Evolutionary conservation across 2,888 invertebrate species (phyloP), one percentile per base, ranked within the genome.

Genomic region (Agriopis marginaria): DNA sequence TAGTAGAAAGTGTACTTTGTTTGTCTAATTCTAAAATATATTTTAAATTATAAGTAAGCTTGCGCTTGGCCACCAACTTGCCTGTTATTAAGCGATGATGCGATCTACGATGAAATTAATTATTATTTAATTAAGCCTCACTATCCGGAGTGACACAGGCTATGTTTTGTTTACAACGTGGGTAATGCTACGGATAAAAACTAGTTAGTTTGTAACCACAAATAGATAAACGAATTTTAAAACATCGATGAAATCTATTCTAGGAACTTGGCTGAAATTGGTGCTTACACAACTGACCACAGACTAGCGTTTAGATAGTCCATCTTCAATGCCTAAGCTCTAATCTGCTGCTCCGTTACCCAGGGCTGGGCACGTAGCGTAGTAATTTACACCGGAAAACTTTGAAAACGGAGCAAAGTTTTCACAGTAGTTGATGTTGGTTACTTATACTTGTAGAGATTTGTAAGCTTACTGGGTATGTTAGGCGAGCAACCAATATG

Each of bases 341-440:
- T 62, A 65, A 63, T 63, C 54, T 63, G 23, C 8, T 12, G 14
- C 7, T 7, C 70, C 70, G 70, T 70, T 70, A 70, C 62, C 9
- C 60, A 65, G 69, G 66, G 63, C 65, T 62, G 1, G 42, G 53
- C 66, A 66, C 66, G 63, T 58, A 62, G 42, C 45, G 11, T 42
- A 39, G 58, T 59, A 49, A 70, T 63, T 70, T 70, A 59, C 66
- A 58, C 65, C 55, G 54, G 17, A 39, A 54, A 32, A 47, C 44
- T 49, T 7, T 50, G 17, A 1, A 51, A 8, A 56, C 32, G 51
- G 44, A 56, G 44, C 51, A 42, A 12, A 17, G 6, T 42, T 14
- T 56, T 56, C 32, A 32, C 32, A 32, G 32, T 32, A 7, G 14
- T 4, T 49, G 42, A 40, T n/a, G 23, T 23, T 39, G 39, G 5